Conservation (phyloP, 2,888 invertebrate genomes). For the Cantharis lateralis region DNA sequence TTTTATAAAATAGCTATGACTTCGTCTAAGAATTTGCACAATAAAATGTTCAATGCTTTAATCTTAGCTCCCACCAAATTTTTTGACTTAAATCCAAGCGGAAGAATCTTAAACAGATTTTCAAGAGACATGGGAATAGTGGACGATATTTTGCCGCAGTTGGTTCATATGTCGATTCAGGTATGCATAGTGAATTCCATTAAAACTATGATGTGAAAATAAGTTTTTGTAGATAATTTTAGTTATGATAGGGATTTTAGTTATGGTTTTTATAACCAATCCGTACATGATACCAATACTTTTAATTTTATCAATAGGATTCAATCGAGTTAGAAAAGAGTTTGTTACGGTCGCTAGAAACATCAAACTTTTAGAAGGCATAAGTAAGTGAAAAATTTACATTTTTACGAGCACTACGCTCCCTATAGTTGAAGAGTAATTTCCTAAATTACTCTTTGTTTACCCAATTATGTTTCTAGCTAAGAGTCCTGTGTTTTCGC, state of each 20-base stretch:
- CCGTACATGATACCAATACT: conserved; percentile 68
- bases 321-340: conserved; percentile 65
- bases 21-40: conserved; percentile 77
- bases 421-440: no score
- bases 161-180: conserved; percentile 61
- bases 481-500: conserved; percentile 83
- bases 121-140: conserved; percentile 73
- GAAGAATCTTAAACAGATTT: conserved; percentile 75
- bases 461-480: background rate
- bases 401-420: no score
- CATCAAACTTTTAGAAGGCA: conserved; percentile 66
- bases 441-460: background rate
- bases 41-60: conserved; percentile 80
- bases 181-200: conserved; percentile 38
- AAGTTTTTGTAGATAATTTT: conserved; percentile 57
- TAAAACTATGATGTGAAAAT: background rate
- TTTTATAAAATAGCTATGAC: conserved; percentile 70
- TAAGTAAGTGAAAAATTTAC: conserved; percentile 48
- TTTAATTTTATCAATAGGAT: conserved; percentile 63
- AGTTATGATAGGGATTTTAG: conserved; percentile 70
- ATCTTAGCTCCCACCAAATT: conserved; percentile 81
- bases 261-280: conserved; percentile 70
- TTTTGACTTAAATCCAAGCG: conserved; percentile 84
- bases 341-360: conserved; percentile 73
- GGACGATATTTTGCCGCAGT: conserved; percentile 62